phyloP scores from a whole-genome alignment of 2,113 vertebrate species.

The Oceanites oceanicus region DNA sequence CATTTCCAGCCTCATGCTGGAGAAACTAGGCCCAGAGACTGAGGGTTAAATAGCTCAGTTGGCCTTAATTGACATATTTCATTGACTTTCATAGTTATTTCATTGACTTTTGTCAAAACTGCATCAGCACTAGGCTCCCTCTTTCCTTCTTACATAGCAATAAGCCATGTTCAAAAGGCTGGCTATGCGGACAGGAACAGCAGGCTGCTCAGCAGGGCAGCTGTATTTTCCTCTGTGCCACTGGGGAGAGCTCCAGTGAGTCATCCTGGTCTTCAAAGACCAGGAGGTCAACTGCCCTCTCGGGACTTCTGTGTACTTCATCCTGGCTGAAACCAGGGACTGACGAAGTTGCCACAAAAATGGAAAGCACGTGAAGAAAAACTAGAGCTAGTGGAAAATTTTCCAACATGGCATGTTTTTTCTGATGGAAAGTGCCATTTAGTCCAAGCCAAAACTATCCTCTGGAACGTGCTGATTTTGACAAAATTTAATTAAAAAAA shows the following conservation, averaged over 20 bases:
- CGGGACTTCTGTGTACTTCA: neutral
- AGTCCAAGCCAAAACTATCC: slow-evolving; percentile 15
- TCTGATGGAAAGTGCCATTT: slow-evolving; percentile 20
- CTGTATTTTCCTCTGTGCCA: neutral
- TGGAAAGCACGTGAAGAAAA: neutral
- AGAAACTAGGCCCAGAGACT: neutral
- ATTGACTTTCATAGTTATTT: neutral
- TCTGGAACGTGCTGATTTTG: slow-evolving; percentile 51
- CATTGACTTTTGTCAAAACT: neutral
- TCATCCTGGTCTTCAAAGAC: neutral
- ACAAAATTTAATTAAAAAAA: neutral
- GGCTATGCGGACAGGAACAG: neutral
- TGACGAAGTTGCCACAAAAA: slow-evolving; percentile 24
- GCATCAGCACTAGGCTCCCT: neutral
- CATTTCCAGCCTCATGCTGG: neutral
- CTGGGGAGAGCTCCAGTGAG: neutral
- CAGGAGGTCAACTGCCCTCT: neutral
- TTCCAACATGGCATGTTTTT: neutral
- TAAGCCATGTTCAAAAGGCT: neutral
- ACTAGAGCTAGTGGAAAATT: neutral
- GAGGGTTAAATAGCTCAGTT: neutral
- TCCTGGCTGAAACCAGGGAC: neutral
- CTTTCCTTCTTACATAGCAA: neutral
- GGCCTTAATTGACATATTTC: neutral
- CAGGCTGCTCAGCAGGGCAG: neutral